Conservation (phyloP, 2,888 invertebrate genomes). For the Clivina fossor region DNA sequence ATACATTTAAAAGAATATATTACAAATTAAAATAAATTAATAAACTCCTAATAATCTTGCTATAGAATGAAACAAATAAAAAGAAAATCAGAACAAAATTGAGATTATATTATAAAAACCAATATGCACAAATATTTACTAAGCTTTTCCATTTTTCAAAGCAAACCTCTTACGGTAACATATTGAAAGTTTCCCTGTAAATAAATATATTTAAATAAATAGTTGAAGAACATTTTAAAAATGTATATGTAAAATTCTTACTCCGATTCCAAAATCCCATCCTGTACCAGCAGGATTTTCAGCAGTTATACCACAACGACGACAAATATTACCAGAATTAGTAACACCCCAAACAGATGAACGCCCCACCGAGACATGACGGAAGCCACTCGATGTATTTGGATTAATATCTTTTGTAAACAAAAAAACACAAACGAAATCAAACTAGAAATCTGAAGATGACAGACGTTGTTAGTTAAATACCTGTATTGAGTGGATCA, state of each 20-base stretch:
- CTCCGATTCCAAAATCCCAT: conserved; percentile 73
- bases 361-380: conserved; percentile 70
- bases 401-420: conserved; percentile 47
- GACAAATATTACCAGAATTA: conserved; percentile 67
- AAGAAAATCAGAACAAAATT: no score
- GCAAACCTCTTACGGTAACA: conserved; percentile 48
- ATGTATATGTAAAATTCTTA: conserved; percentile 49
- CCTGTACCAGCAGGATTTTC: conserved; percentile 74
- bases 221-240: background rate
- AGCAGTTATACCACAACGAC: conserved; percentile 72
- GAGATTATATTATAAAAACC: no score
- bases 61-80: no score
- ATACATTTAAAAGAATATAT: no score
- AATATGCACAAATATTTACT: no score
- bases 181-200: conserved; percentile 60
- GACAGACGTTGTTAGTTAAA: conserved; percentile 32
- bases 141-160: no score
- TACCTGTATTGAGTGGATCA: conserved; percentile 60
- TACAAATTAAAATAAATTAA: no score
- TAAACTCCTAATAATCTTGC: no score
- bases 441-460: background rate
- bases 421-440: background rate
- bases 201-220: conserved; percentile 20
- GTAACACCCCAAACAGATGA: conserved; percentile 77
- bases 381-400: conserved; percentile 58